Base-by-base conservation (phyloP, 2,888 invertebrate species). In the Sphaerophoria rueppellii region DNA sequence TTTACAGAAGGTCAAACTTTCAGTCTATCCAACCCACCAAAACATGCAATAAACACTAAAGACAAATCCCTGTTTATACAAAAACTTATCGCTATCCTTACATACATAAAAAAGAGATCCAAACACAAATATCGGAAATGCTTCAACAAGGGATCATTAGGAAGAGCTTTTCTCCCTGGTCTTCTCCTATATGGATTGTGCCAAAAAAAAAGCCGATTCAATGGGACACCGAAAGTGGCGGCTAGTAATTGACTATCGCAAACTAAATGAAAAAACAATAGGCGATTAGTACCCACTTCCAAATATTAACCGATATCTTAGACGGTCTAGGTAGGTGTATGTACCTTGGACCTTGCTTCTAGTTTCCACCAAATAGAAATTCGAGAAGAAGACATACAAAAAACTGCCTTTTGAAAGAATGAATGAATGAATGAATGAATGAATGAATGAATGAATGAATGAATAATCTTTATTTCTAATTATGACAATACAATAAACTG, bases 301-400 rank as follows among this genome's bases (percentile, higher is more conserved):
- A 16, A 52, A 48, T 89, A 90, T 77, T 77, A 88, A 90, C 86
- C 71, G 24, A 24, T 24, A 24, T 24, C 24, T 24, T 24, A 24
- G 24, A 24, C 24, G 2, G 24, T 24, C 24, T 90, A 76, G 89
- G 89, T 40, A 87, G 88, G 69, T 86, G 88, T 4, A 34, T 55
- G 4, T 34, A 55, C 12, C n/a, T 34, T 88, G 0, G 89, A 89
- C 72, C 46, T 90, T 0, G 88, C 89, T 3, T 88, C 86, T 0
- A 89, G 89, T 0, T 89, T 89, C 55, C 88, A 89, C 40, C 89
- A 90, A 71, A 89, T 90, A 0, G 85, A 87, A n/a, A 88, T 90
- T 86, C 35, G 83, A 9, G 46, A 75, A 6, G 14, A 50, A n/a
- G 83, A 87, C 24, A 79, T 81, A 7, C 58, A 43, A 35, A 88